phyloP scores from a whole-genome alignment of 2,797 vertebrate species.

The Dallia pectoralis region DNA sequence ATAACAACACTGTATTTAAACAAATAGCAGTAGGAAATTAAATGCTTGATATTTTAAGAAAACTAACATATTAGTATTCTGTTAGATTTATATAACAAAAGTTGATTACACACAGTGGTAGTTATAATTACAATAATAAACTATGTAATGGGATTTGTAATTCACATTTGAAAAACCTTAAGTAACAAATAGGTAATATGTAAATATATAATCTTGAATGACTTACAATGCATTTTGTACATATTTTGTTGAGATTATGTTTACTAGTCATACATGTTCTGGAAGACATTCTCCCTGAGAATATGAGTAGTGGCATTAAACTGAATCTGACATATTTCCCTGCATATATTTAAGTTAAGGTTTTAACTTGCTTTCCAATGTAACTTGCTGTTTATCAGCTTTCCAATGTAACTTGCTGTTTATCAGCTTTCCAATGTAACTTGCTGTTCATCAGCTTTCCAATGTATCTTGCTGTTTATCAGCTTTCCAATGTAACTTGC shows the following conservation, averaged over 20 bases:
- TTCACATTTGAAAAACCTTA: too few relatives aligned
- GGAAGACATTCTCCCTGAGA: background rate
- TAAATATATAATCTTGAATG: background rate
- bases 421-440: too few relatives aligned
- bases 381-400: too few relatives aligned
- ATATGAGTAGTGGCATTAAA: background rate
- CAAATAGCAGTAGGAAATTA: background rate
- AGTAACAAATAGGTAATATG: background rate
- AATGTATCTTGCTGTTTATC: too few relatives aligned
- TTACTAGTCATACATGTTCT: background rate
- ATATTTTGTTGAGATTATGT: background rate
- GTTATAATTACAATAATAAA: too few relatives aligned
- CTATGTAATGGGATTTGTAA: too few relatives aligned
- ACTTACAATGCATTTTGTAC: background rate
- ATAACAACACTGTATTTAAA: conserved; percentile 8
- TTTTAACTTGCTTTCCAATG: too few relatives aligned
- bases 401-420: too few relatives aligned
- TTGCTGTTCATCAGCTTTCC: too few relatives aligned
- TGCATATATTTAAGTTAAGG: background rate
- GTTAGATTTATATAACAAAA: background rate
- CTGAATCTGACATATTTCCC: background rate
- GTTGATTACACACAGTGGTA: background rate
- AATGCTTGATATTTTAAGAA: background rate
- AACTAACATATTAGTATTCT: background rate
- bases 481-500: too few relatives aligned